A percentile compares a stretch with the other conserved stretches of the same genome.
Evolutionary conservation across 2,888 invertebrate genomes (phyloP).

Genomic region (Lasioglossum lativentre): DNA sequence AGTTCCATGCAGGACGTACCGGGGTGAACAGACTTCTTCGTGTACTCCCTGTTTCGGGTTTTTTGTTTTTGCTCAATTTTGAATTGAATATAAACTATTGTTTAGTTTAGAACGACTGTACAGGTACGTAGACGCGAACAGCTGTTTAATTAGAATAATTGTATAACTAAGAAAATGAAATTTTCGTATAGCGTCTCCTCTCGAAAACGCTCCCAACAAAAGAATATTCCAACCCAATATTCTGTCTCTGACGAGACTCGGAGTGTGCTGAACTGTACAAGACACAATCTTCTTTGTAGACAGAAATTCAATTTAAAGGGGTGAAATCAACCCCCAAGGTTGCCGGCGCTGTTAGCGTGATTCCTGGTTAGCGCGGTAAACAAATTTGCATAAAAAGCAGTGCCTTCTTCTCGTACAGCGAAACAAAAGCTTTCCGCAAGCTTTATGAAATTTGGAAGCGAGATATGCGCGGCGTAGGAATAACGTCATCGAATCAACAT

Average conservation of each 20-base stretch:
- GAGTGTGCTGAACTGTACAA: not conserved
- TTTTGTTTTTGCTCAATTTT: not conserved
- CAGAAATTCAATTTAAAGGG: not conserved
- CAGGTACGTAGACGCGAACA: not conserved
- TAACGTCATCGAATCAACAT: not conserved
- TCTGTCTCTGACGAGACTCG: not conserved
- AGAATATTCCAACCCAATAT: not conserved
- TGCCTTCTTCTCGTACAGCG: not conserved
- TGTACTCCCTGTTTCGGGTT: not conserved
- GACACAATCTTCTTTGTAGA: not conserved
- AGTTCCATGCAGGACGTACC: conserved; percentile 32
- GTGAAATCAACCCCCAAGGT: conserved; percentile 1
- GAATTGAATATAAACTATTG: no score
- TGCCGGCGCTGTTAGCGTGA: not conserved
- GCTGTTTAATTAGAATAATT: not conserved
- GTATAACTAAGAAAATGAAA: not conserved
- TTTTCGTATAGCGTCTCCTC: not conserved
- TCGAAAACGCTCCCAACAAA: not conserved
- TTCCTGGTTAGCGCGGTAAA: not conserved
- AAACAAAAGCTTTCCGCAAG: not conserved
- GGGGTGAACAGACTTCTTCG: conserved; percentile 31
- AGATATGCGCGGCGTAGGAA: not conserved
- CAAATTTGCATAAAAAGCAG: not conserved
- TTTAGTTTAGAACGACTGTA: not conserved
- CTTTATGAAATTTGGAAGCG: not conserved